Conservation (phyloP, 2,113 vertebrate species). For the Heptranchias perlo region DNA sequence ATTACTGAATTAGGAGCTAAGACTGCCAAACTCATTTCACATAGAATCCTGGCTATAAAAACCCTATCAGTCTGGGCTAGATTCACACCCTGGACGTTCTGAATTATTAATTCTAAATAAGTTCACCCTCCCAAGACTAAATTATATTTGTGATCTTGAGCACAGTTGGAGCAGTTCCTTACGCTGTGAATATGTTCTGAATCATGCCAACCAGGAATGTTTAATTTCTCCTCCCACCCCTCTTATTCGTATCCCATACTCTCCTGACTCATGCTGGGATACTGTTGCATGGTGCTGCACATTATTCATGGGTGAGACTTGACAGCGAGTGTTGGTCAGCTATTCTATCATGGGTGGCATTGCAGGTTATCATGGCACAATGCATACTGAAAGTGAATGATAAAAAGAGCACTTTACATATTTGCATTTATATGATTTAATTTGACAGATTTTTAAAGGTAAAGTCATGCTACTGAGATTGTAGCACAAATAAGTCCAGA, state of each 20-base stretch:
- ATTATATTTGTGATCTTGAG: neutral
- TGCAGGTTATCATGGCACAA: neutral
- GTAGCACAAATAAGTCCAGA: no score
- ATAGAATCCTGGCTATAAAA: no score
- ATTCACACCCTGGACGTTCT: neutral
- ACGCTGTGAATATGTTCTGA: neutral
- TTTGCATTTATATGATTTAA: neutral
- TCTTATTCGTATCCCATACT: neutral
- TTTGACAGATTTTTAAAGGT: no score
- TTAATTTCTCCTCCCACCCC: neutral
- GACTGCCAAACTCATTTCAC: neutral
- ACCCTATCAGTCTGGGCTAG: neutral
- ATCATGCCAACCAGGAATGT: neutral
- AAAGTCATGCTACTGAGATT: no score
- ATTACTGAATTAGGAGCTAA: neutral
- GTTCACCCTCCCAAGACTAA: neutral
- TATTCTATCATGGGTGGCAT: neutral
- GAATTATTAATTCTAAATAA: constrained; percentile 5
- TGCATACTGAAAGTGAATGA: neutral
- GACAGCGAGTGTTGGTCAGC: neutral
- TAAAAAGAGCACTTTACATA: neutral
- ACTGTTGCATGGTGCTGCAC: neutral
- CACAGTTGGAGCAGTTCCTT: neutral
- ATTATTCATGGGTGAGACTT: neutral
- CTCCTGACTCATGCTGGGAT: neutral